phyloP scores from a whole-genome alignment of 2,797 vertebrate genomes.

The Oryzias sinensis region DNA sequence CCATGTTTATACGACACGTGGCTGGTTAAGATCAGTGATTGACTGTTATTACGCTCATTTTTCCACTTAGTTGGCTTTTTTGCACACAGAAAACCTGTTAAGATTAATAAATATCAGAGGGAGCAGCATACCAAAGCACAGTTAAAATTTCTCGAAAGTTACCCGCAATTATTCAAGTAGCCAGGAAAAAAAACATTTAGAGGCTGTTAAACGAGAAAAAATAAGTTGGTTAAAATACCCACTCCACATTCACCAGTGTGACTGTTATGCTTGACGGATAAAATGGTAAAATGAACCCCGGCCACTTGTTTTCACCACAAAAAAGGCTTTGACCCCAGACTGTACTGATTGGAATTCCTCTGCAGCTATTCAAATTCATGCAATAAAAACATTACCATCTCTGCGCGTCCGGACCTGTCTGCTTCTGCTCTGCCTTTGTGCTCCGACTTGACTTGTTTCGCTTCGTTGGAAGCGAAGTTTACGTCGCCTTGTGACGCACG shows the following conservation, averaged over 20 bases:
- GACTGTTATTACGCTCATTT: conserved; percentile 17
- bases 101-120: conserved; percentile 31
- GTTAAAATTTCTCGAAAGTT: conserved; percentile 15
- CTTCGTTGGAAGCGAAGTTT: not conserved
- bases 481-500: not conserved
- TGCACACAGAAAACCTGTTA: conserved; percentile 19
- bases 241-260: not conserved
- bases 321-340: conserved; percentile 53
- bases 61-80: conserved; percentile 23
- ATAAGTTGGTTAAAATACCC: conserved; percentile 1
- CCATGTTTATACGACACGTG: conserved; percentile 63
- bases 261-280: conserved; percentile 21
- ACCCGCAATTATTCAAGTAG: conserved; percentile 29
- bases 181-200: conserved; percentile 18
- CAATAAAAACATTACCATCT: conserved; percentile 80
- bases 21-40: conserved; percentile 23
- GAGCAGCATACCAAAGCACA: conserved; percentile 57
- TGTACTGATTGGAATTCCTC: conserved; percentile 67
- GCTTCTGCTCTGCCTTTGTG: not conserved
- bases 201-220: not conserved
- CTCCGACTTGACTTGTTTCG: not conserved
- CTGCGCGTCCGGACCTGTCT: conserved; percentile 19
- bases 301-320: conserved; percentile 49
- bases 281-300: conserved; percentile 59
- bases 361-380: conserved; percentile 76